Evolutionary conservation across 2,888 invertebrate genomes (phyloP), one percentile per base, ranked within the genome.

Genomic region (Galerucella pusilla): DNA sequence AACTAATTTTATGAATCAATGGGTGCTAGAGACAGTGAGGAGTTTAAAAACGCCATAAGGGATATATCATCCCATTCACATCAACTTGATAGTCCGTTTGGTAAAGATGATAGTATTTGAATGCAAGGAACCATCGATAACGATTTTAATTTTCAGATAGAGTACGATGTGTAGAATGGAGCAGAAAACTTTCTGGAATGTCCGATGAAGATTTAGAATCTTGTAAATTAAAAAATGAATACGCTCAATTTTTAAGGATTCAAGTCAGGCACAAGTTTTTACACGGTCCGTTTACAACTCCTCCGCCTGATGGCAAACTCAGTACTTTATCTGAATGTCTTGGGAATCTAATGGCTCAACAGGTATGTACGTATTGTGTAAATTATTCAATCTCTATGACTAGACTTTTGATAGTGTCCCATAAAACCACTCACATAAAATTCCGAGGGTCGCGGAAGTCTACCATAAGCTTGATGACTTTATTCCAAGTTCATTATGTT

Each of bases 101-200:
- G 88, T 88, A 84, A 78, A 70, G 68, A 57, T 16, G 25, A 45
- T 69, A 11, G 11, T 9, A 60, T 45, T 46, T n/a, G n/a, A 12
- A 20, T 45, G 9, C 49, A 20, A 14, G 20, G 2, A 2, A 45
- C 9, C 10, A 68, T 63, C 11, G 25, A 52, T 28, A 57, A 65
- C 20, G n/a, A 61, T 28, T 28, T 16, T 25, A 61, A 16, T 61
- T 14, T 35, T 35, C 71, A 89, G 91, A 90, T 83, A 87, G 91
- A 61, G 90, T 90, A 9, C 85, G 89, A 76, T 88, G 89, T 76
- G 87, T 88, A 28, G 90, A 90, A 84, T 91, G 91, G 91, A 84
- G 87, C 2, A 84, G 89, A 74, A 89, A 89, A 82, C 81, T 91
- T 7, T 83, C 87, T 2, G 85, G 86, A 52, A 80, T 90, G 63